Evolutionary conservation across 2,113 vertebrate genomes (phyloP), one percentile per base, ranked within the genome.

Genomic region (Vidua chalybeata): DNA sequence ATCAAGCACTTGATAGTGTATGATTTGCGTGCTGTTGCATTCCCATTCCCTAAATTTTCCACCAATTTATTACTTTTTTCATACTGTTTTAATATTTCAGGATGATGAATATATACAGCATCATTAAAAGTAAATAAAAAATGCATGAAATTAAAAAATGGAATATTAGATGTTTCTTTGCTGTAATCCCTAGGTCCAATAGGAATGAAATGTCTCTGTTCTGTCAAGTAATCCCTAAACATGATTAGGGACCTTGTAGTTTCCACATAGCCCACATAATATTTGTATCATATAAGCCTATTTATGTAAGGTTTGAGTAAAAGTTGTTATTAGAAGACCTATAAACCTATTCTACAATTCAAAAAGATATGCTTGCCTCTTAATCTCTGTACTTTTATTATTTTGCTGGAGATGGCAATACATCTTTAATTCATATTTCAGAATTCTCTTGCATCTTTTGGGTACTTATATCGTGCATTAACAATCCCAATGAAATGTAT

Each of bases 1-100:
- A 98, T 98, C 98, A 97, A 98, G 98, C 98, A 98, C 98, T 98
- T 98, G 98, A 99, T 98, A 98, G 96, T 98, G 98, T 98, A 98
- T 99, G 98, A 98, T 98, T 98, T 98, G 98, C 97, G 98, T 98
- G 98, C 98, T 97, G 98, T 98, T 98, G 98, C 98, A 98, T 98
- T 98, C 97, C 95, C 96, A 92, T 98, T 98, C 97, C 96, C 96
- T 98, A 98, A 98, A 98, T 98, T 98, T 98, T 98, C 97, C 97
- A 98, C 97, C 98, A 98, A 98, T 99, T 98, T 98, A 98, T 98
- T 97, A 98, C 97, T 98, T 98, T 98, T 98, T 98, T 98, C 97
- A 97, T 97, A 98, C 97, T 97, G 97, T 98, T 98, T 99, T 98
- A 98, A 98, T 98, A 98, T 98, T 98, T 98, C 98, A 98, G 97